Evolutionary conservation across 2,797 vertebrate genomes (phyloP), one percentile per base, ranked within the genome.

Genomic region (Eremophila alpestris): DNA sequence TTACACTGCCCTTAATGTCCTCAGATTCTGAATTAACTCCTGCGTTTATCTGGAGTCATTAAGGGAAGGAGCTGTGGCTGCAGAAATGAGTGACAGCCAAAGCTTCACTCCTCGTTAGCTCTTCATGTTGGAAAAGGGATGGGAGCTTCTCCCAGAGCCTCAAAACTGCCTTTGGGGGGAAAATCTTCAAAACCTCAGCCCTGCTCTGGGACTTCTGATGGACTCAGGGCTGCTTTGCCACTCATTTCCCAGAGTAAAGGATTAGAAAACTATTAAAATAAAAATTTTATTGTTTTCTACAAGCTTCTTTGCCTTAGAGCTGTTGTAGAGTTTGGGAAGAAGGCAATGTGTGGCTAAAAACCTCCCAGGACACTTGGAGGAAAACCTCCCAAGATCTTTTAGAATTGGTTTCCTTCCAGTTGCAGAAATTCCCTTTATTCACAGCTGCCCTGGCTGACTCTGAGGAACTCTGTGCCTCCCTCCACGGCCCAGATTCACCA

Each of bases 71-170:
- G 7, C 27, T 34, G 49, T 4, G 3, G 38, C 65, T 68, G 27
- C 43, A 21, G 21, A 10, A 67, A 49, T 8, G 26, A 77, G 19
- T 70, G 40, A 7, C 41, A 83, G 13, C 20, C 48, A 40, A 26
- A 74, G 30, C 12, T 5, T 21, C 36, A 5, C 24, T 52, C 38
- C n/a, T 46, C 62, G 45, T 5, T 15, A 11, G 2, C 36, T 9
- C 5, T 29, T 27, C 32, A 3, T 1, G 0, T 7, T 36, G 27
- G 64, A 40, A 83, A 65, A 76, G 1, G 6, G 2, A 15, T 0
- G 4, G 30, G 54, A 93, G 29, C 24, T 41, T 2, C 24, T 75
- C 67, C 4, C 13, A 62, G 17, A 73, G 55, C 38, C 49, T 40
- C 54, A 64, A 48, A 55, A 46, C 18, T 43, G 26, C 26, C 19